phyloP scores from a whole-genome alignment of 2,113 vertebrate species.

The Petromus typicus region DNA sequence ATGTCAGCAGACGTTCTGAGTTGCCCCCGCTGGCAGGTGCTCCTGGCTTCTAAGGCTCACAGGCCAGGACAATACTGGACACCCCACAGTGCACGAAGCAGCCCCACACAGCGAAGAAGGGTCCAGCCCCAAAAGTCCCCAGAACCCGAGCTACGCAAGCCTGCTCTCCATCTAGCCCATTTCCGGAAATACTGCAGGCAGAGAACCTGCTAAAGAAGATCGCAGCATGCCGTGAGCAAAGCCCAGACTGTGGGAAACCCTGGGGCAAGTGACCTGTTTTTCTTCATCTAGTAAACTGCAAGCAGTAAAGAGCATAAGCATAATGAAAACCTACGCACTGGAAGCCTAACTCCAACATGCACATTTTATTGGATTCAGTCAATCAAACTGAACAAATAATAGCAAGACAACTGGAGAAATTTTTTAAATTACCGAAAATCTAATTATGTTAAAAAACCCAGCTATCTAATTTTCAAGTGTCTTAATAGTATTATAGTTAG shows the following conservation, averaged over 20 bases:
- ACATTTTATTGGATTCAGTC: conserved; percentile 21
- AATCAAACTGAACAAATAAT: background rate
- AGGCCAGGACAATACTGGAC: background rate
- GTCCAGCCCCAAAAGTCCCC: background rate
- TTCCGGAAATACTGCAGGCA: background rate
- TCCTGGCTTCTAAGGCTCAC: background rate
- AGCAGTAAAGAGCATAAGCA: background rate
- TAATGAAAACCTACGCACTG: background rate
- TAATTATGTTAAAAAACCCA: background rate
- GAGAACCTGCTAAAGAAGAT: conserved; percentile 21
- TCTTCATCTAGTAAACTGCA: background rate
- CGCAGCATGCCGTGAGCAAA: background rate
- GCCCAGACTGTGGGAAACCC: background rate
- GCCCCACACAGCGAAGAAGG: background rate
- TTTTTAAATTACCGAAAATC: background rate
- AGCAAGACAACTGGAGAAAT: background rate
- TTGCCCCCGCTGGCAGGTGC: background rate
- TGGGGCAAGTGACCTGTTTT: background rate
- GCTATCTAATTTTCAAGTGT: background rate
- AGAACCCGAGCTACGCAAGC: background rate
- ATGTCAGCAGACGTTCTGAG: background rate
- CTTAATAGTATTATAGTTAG: background rate
- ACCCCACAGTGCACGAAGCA: background rate
- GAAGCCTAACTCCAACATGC: background rate
- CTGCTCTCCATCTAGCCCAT: background rate